Evolutionary conservation across 2,113 vertebrate genomes (phyloP).

Genomic region (Zosterops pallidus): DNA sequence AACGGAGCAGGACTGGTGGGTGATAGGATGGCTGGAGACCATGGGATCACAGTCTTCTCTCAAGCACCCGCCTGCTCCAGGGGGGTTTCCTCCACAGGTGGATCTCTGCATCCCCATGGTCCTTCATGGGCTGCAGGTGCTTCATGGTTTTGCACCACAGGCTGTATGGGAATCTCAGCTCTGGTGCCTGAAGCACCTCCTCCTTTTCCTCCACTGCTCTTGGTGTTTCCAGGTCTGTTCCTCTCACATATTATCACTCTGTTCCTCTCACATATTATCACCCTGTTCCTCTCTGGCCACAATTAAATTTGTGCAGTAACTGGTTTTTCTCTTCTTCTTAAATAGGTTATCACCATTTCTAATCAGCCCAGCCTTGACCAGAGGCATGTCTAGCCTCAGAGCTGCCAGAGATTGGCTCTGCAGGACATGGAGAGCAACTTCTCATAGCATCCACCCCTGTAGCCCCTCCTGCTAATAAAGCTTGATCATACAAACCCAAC

Average conservation of each 20-base stretch:
- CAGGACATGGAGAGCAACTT: not conserved
- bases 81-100: not conserved
- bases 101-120: not conserved
- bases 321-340: not conserved
- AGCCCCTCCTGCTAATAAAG: not conserved
- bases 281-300: not conserved
- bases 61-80: not conserved
- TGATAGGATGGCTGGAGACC: not conserved
- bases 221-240: not conserved
- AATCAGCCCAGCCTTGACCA: not conserved
- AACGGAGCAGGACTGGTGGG: not conserved
- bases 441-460: not conserved
- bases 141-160: not conserved
- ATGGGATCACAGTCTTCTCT: not conserved
- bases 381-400: not conserved
- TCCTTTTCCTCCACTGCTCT: not conserved
- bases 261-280: not conserved
- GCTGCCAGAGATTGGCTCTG: not conserved
- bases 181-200: not conserved
- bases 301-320: not conserved
- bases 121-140: not conserved
- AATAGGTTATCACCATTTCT: not conserved
- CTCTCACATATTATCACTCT: not conserved
- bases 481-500: not conserved
- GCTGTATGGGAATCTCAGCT: not conserved